Conservation (phyloP, 1,140 invertebrate genomes). For the Eumeta japonica region DNA sequence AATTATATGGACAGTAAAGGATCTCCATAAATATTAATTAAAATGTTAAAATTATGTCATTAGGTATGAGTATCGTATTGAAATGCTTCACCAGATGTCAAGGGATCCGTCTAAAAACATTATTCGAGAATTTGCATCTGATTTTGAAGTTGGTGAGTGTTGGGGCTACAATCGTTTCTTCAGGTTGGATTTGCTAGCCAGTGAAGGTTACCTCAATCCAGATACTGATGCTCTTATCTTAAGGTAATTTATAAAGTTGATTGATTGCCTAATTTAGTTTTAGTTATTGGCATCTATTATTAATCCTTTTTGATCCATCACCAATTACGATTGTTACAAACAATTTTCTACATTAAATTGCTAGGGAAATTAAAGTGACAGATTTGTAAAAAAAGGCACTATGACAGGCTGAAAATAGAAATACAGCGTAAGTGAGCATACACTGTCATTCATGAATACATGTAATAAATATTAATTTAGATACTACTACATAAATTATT, state of each 20-base stretch:
- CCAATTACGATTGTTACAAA: no score
- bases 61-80: slow-evolving; percentile 90
- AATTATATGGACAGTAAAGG: no score
- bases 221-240: slow-evolving; percentile 74
- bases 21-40: no score
- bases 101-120: slow-evolving; percentile 87
- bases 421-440: no score
- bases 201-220: slow-evolving; percentile 83
- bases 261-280: no score
- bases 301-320: no score
- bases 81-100: slow-evolving; percentile 90
- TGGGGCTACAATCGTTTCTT: slow-evolving; percentile 97
- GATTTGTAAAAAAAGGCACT: no score
- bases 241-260: slow-evolving; percentile 49
- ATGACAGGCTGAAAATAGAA: no score
- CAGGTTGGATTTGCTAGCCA: slow-evolving; percentile 82
- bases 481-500: slow-evolving; percentile 7
- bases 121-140: slow-evolving; percentile 87
- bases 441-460: no score
- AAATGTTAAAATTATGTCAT: no score
- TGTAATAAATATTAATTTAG: slow-evolving; percentile 8
- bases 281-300: slow-evolving; percentile 8
- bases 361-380: no score
- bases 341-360: no score
- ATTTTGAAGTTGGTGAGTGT: slow-evolving; percentile 96